Conservation (phyloP, 35 echinoderm and acorn worm species). For the Ophiothrix spiculata region DNA sequence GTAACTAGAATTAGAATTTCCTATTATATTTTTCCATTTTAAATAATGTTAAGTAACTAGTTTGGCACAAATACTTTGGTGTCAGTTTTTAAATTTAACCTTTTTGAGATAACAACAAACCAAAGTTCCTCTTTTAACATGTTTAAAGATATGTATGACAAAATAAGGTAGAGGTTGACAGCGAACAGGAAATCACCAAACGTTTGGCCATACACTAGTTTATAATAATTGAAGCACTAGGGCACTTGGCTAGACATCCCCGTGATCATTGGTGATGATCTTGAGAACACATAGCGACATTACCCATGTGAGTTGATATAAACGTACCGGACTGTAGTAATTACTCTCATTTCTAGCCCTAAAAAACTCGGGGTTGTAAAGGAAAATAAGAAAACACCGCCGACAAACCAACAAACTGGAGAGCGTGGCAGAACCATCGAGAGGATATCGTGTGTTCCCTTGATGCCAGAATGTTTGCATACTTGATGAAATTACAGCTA, state of each 20-base stretch:
- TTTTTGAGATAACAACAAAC: not conserved
- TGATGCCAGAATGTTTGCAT: not conserved
- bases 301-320: not conserved
- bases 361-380: not conserved
- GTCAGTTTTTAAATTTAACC: not conserved
- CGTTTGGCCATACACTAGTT: not conserved
- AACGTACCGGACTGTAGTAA: constrained; percentile 1
- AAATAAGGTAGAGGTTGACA: not conserved
- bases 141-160: not conserved
- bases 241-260: not conserved
- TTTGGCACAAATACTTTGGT: not conserved
- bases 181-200: not conserved
- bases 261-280: not conserved
- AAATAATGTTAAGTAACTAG: not conserved
- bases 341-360: not conserved
- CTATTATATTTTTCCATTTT: not conserved
- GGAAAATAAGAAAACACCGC: not conserved
- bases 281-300: not conserved
- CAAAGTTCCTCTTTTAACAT: not conserved
- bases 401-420: constrained; percentile 5
- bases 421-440: not conserved
- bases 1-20: no score
- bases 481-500: constrained; percentile 9
- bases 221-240: not conserved
- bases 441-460: not conserved